These are phyloP conservation scores for Lagopus muta DNA, from an alignment of 2,113 vertebrate species.

Conservation along the genomic window DNA sequence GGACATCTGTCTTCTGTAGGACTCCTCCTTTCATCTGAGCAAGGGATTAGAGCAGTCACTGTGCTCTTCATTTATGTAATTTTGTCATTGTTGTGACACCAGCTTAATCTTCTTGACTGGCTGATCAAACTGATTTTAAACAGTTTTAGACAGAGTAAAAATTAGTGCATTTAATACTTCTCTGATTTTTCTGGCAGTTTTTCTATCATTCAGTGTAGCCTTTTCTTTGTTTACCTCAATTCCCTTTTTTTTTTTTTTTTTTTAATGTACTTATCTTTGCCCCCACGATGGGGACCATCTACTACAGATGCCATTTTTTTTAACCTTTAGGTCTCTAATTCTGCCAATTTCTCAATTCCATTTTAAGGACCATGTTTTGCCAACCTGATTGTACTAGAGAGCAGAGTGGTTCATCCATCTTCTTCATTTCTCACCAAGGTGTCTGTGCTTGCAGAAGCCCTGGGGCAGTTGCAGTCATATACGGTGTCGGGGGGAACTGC, in stretches of 20 bases:
- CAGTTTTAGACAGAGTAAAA: constrained; percentile 57
- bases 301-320: neutral
- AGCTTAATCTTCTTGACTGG: constrained; percentile 54
- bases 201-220: neutral
- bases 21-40: neutral
- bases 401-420: neutral
- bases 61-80: constrained; percentile 56
- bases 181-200: constrained; percentile 39
- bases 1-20: neutral
- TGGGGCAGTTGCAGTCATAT: neutral
- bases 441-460: neutral
- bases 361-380: neutral
- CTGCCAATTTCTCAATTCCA: neutral
- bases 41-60: neutral
- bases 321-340: neutral
- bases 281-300: neutral
- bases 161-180: constrained; percentile 32
- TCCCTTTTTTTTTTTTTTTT: neutral
- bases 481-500: rapidly evolving
- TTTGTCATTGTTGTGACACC: constrained; percentile 53
- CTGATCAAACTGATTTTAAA: constrained; percentile 63
- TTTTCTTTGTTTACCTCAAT: constrained; percentile 5
- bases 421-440: neutral
- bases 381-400: rapidly evolving
- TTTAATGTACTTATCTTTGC: neutral